A percentile compares a stretch with the other conserved stretches of the same genome.
Conservation (phyloP, 2,797 vertebrate species). For the Pangasius krempfi region DNA sequence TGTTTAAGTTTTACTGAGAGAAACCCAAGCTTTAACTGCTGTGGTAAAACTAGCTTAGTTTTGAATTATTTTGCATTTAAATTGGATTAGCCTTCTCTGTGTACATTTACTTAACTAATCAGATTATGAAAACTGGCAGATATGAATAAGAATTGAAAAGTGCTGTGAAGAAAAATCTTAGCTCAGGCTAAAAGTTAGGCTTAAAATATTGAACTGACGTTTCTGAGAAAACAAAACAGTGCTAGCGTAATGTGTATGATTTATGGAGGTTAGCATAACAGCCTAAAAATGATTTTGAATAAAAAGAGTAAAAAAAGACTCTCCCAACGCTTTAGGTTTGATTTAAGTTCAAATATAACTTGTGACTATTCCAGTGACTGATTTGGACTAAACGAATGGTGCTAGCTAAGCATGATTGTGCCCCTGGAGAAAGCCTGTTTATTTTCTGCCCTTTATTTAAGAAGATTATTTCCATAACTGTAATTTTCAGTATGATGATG, state of each 20-base stretch:
- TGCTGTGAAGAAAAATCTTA: background rate
- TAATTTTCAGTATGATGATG: conserved; percentile 49
- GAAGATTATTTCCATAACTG: conserved; percentile 27
- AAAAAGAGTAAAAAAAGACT: too few relatives aligned
- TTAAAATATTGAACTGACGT: background rate
- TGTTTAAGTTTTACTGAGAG: background rate
- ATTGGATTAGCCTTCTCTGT: background rate
- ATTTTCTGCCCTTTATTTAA: conserved; percentile 51
- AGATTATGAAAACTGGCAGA: background rate
- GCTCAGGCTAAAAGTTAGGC: background rate
- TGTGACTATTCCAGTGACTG: background rate
- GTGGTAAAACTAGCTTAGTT: background rate
- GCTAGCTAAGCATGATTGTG: background rate
- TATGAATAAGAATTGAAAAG: background rate
- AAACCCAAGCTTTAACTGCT: background rate
- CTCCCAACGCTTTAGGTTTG: background rate
- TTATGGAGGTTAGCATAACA: background rate
- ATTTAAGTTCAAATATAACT: background rate
- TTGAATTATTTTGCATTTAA: background rate
- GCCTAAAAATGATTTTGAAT: background rate
- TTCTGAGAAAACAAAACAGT: background rate
- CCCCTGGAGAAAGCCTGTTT: conserved; percentile 17
- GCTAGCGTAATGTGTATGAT: background rate
- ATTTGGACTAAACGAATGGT: background rate
- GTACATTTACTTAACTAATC: background rate